A percentile compares a stretch with the other conserved stretches of the same genome.
Evolutionary conservation across 2,888 invertebrate genomes (phyloP).

Genomic region (Polydrusus pterygomalis): DNA sequence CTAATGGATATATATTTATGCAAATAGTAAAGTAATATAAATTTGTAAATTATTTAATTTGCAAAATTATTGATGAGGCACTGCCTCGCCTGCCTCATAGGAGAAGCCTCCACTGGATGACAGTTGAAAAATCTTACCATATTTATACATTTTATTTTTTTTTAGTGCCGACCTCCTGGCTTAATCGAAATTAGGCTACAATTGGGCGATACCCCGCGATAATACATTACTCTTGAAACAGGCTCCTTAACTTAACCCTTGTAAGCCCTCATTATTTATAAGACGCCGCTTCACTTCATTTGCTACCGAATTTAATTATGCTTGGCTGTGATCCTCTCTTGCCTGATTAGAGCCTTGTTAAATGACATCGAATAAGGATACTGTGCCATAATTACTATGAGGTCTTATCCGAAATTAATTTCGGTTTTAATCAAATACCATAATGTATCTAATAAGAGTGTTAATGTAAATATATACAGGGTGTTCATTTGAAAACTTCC

Average conservation of each 20-base stretch:
- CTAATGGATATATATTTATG: too few species aligned
- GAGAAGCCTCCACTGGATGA: too few species aligned
- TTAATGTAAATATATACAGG: too few species aligned
- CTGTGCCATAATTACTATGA: constrained; percentile 1
- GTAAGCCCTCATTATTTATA: constrained; percentile 31
- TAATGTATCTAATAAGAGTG: not conserved
- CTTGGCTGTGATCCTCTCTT: constrained; percentile 23
- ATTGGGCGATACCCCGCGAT: constrained; percentile 12
- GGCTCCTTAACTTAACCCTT: constrained; percentile 23
- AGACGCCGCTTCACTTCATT: constrained; percentile 24
- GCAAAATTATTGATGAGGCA: too few species aligned
- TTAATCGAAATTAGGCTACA: constrained; percentile 19
- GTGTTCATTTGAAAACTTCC: too few species aligned
- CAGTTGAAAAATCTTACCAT: too few species aligned
- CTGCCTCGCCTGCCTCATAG: too few species aligned
- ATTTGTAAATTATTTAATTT: too few species aligned
- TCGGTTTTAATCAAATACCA: constrained; percentile 11
- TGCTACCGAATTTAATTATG: constrained; percentile 29
- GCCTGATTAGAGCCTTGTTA: constrained; percentile 20
- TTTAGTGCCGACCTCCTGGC: not conserved
- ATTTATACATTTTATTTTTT: too few species aligned
- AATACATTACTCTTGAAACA: constrained; percentile 23
- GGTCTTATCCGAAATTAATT: constrained; percentile 19
- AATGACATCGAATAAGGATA: constrained; percentile 17
- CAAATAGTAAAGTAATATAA: too few species aligned